Evolutionary conservation across 2,797 vertebrate species (phyloP).

Genomic region (Siniperca undulata): DNA sequence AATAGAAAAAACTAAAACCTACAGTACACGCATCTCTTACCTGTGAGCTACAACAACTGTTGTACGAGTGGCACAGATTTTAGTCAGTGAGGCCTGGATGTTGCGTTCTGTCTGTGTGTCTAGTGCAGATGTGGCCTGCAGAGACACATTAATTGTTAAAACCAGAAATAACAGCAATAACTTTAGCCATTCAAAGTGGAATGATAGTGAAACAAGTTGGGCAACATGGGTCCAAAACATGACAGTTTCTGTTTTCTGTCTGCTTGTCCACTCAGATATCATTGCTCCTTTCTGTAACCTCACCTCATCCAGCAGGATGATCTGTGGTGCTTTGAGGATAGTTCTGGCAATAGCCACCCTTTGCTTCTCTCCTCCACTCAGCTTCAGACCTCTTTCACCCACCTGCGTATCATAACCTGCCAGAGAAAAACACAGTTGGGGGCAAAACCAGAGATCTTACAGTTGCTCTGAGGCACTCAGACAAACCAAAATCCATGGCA

Average conservation of each 20-base stretch:
- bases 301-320: constrained; percentile 97
- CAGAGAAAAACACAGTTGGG: fast-evolving
- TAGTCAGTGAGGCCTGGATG: constrained; percentile 94
- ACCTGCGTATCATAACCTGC: constrained; percentile 94
- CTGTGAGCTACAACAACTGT: constrained; percentile 96
- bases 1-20: fast-evolving
- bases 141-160: constrained; percentile 7
- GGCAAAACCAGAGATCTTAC: background rate
- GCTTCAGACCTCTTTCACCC: constrained; percentile 95
- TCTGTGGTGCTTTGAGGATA: constrained; percentile 94
- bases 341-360: constrained; percentile 96
- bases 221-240: background rate
- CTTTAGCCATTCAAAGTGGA: background rate
- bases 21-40: constrained; percentile 70
- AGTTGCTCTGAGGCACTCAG: background rate
- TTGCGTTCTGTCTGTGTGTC: constrained; percentile 96
- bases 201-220: background rate
- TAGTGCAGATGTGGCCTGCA: constrained; percentile 93
- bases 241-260: background rate
- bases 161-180: background rate
- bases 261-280: background rate
- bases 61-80: constrained; percentile 92
- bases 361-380: constrained; percentile 98
- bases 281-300: background rate
- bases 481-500: background rate